Evolutionary conservation across 2,113 vertebrate species (phyloP).

Genomic region (Pseudonaja textilis): DNA sequence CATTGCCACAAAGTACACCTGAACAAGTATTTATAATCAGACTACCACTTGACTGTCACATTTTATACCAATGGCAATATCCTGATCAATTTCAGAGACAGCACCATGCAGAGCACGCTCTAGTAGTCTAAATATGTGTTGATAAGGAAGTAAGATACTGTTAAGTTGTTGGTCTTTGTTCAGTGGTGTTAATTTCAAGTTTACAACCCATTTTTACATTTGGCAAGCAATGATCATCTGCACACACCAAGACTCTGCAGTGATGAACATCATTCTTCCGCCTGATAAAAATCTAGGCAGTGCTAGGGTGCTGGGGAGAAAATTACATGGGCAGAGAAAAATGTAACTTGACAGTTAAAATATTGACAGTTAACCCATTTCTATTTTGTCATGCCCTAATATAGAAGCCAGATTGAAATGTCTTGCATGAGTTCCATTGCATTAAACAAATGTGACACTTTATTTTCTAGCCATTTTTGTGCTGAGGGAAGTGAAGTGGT

Average conservation of each 20-base stretch:
- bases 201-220: conserved; percentile 33
- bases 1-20: neutral
- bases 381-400: conserved; percentile 57
- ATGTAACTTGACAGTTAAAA: conserved; percentile 67
- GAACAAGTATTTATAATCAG: neutral
- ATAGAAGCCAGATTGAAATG: conserved; percentile 65
- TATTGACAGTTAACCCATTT: conserved; percentile 69
- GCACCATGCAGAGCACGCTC: neutral
- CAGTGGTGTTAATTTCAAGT: conserved; percentile 29
- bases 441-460: conserved; percentile 73
- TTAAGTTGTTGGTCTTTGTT: neutral
- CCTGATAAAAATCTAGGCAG: conserved; percentile 53
- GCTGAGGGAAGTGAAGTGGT: conserved; percentile 54
- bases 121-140: neutral
- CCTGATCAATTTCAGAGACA: neutral
- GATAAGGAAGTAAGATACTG: neutral
- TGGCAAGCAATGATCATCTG: conserved; percentile 30
- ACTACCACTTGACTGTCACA: neutral
- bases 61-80: neutral
- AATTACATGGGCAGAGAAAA: conserved; percentile 47
- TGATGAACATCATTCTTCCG: conserved; percentile 27
- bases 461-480: conserved; percentile 67
- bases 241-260: conserved; percentile 2
- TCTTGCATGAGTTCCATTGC: conserved; percentile 66
- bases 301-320: conserved; percentile 14